These are phyloP conservation scores for Agelastica alni DNA, from an alignment of 2,888 invertebrate species.

Conservation along the genomic window DNA sequence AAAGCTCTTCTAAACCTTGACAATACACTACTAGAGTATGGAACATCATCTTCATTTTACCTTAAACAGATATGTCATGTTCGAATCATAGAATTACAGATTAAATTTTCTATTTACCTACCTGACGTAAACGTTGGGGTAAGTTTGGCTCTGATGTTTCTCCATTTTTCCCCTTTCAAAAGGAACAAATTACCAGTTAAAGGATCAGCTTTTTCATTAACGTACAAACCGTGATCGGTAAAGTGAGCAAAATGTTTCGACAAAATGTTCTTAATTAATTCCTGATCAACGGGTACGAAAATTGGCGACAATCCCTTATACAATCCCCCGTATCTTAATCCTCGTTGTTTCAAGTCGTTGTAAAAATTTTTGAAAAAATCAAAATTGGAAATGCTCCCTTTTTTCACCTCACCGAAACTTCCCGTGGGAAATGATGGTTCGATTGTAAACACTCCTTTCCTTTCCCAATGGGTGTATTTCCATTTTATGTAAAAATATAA, in stretches of 20 bases:
- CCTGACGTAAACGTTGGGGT: constrained; percentile 36
- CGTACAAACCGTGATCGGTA: constrained; percentile 54
- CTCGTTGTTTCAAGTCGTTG: neutral
- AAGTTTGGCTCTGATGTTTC: constrained; percentile 31
- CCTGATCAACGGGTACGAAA: constrained; percentile 56
- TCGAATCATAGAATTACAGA: too few relatives aligned
- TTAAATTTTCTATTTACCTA: too few relatives aligned
- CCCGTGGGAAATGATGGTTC: constrained; percentile 10
- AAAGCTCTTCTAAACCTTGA: neutral
- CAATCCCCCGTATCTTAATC: constrained; percentile 6
- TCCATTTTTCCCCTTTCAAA: constrained; percentile 32
- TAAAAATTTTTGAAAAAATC: constrained; percentile 12
- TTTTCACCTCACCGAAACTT: neutral
- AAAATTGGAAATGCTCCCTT: neutral
- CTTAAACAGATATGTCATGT: too few relatives aligned
- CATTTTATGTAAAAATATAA: constrained; percentile 12
- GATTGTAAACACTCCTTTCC: constrained; percentile 1
- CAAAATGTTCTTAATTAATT: constrained; percentile 55
- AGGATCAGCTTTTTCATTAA: constrained; percentile 56
- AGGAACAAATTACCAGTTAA: constrained; percentile 28
- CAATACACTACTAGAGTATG: constrained; percentile 19
- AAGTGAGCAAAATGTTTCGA: constrained; percentile 30
- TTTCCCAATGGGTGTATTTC: constrained; percentile 8
- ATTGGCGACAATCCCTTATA: neutral
- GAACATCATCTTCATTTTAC: constrained; percentile 39